These are phyloP conservation scores for Halisarca cf. caerulea DNA, from an alignment of 37 sponge, comb jelly and placozoan genomes.

Conservation along the genomic window DNA sequence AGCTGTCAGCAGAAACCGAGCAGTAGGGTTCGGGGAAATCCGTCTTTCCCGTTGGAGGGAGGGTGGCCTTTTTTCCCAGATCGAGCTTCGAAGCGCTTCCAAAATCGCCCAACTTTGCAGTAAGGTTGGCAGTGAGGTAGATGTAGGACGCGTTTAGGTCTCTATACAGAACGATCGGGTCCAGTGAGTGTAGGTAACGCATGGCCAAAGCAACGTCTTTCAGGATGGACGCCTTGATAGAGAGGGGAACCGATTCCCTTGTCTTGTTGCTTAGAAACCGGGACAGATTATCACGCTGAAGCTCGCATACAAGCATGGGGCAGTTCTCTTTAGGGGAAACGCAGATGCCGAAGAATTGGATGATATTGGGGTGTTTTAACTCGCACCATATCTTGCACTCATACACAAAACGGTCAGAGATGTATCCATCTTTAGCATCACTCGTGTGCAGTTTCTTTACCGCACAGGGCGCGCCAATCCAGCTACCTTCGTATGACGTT, in stretches of 20 bases:
- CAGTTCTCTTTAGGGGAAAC: neutral
- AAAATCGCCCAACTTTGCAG: conserved; percentile 39
- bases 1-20: neutral
- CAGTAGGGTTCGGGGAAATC: conserved; percentile 6
- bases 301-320: neutral
- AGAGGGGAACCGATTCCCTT: neutral
- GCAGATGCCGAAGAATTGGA: conserved; percentile 1
- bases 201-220: conserved; percentile 31
- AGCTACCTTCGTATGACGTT: neutral
- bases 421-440: conserved; percentile 1
- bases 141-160: conserved; percentile 34
- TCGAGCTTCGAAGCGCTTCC: neutral
- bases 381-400: conserved; percentile 16
- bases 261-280: neutral
- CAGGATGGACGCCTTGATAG: conserved; percentile 21
- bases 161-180: conserved; percentile 15
- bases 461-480: conserved; percentile 18
- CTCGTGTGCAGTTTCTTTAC: neutral
- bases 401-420: conserved; percentile 8
- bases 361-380: conserved; percentile 9
- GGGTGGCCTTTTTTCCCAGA: neutral
- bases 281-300: neutral
- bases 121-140: conserved; percentile 19
- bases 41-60: no score
- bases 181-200: conserved; percentile 27